Conservation (phyloP, 2,797 vertebrate genomes). For the Myiotriccus ornatus region DNA sequence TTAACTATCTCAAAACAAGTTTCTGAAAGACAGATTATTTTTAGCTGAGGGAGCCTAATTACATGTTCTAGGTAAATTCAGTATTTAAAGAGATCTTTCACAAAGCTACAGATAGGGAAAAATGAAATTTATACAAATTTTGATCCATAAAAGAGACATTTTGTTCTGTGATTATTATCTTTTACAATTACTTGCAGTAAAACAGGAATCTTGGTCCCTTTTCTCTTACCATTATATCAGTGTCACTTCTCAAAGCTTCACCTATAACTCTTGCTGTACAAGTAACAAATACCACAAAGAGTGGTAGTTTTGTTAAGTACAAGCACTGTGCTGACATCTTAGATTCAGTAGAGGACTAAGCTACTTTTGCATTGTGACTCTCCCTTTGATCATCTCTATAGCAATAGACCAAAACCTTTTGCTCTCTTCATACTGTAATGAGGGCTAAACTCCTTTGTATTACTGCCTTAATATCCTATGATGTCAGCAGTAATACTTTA, state of each 20-base stretch:
- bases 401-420: neutral
- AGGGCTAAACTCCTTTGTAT: neutral
- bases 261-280: neutral
- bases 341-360: neutral
- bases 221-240: neutral
- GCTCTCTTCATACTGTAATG: neutral
- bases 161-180: neutral
- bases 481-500: neutral
- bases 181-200: neutral
- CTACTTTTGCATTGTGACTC: neutral
- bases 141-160: neutral
- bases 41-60: slow-evolving; percentile 4
- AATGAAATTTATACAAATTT: neutral
- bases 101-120: neutral
- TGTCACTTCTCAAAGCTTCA: neutral
- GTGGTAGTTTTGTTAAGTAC: neutral
- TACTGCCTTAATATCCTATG: neutral
- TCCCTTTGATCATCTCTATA: neutral
- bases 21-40: slow-evolving; percentile 17
- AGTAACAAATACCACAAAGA: neutral
- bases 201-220: neutral
- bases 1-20: slow-evolving; percentile 24
- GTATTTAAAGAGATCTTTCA: neutral
- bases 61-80: neutral
- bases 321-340: neutral